Conservation (phyloP, 2,888 invertebrate species). For the Plemyria rubiginata region DNA sequence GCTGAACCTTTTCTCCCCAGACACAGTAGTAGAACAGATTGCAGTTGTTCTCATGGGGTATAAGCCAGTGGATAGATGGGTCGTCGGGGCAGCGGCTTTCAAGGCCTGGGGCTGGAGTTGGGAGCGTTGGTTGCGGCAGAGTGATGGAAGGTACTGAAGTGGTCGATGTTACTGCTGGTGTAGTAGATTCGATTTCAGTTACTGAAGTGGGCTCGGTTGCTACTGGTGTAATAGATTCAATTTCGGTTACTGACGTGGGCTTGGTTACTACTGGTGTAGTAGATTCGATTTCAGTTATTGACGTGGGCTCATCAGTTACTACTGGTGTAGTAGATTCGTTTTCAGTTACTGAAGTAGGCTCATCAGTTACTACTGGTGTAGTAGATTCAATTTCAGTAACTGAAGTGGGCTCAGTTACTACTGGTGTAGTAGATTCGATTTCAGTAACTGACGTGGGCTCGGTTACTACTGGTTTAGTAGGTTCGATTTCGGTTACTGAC, state of each 20-base stretch:
- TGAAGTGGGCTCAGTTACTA: background rate
- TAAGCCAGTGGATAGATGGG: slow-evolving; percentile 63
- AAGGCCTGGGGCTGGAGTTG: slow-evolving; percentile 27
- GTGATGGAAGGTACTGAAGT: slow-evolving; percentile 5
- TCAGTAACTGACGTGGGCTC: background rate
- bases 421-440: background rate
- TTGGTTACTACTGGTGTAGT: background rate
- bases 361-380: background rate
- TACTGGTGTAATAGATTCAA: background rate
- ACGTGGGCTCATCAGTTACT: background rate
- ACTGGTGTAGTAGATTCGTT: background rate
- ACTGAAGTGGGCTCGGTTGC: background rate
- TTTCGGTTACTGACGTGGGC: background rate
- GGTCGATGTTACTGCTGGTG: background rate
- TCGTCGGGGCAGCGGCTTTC: slow-evolving; percentile 68
- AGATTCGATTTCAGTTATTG: background rate
- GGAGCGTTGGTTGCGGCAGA: background rate
- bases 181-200: slow-evolving; percentile 1
- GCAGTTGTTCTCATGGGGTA: slow-evolving; percentile 63
- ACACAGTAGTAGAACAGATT: slow-evolving; percentile 70
- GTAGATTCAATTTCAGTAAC: background rate
- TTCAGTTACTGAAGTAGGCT: background rate
- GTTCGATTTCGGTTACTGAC: background rate
- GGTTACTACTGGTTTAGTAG: background rate
- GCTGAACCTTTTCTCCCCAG: slow-evolving; percentile 57